Evolutionary conservation across 2,797 vertebrate species (phyloP), one percentile per base, ranked within the genome.

Genomic region (Pteronotus mesoamericanus): DNA sequence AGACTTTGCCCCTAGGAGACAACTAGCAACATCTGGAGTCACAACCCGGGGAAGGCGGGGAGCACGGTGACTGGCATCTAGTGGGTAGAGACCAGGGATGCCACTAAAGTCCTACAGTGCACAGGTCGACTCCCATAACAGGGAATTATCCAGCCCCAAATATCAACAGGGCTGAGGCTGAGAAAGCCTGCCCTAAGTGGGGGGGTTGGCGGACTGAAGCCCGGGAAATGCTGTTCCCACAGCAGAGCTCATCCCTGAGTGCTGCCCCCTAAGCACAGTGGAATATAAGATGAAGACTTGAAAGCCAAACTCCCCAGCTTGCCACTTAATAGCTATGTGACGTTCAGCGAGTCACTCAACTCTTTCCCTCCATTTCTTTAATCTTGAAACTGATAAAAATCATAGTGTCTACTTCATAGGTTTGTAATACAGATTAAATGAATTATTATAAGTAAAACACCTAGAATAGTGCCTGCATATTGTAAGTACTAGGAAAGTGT

Each of bases 331-430:
- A 42, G 29, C 39, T 34, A 7, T 22, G 39, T 9, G 57, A 48
- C 0, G 0, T 3, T 4, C 3, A 26, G 32, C 79, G 19, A 94
- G 4, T 42, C 22, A 51, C 19, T 68, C 22, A 5, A 12, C 42
- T 78, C 92, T 32, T 32, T 68, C 53, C 72, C 26, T 93, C 68
- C 29, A 51, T 59, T 57, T 55, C 39, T 72, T 69, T 53, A 46
- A 6, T 42, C 74, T 64, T 42, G 42, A 75, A 77, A 78, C 44
- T 46, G 32, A 91, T 24, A 53, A 74, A 75, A 77, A 37, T 55
- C 42, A 51, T 1, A 64, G 29, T 32, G 1, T 18, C 64, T 5
- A 55, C 21, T 37, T 85, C 72, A 57, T 3, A 51, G 61, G 26
- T 66, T 19, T 68, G n/a, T 19, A 32, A 64, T 9, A 39, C 29